Percentiles rank a stretch among this genome's conserved stretches.
Evolutionary conservation across 2,113 vertebrate genomes (phyloP).

Genomic region (Macquaria ambigua): DNA sequence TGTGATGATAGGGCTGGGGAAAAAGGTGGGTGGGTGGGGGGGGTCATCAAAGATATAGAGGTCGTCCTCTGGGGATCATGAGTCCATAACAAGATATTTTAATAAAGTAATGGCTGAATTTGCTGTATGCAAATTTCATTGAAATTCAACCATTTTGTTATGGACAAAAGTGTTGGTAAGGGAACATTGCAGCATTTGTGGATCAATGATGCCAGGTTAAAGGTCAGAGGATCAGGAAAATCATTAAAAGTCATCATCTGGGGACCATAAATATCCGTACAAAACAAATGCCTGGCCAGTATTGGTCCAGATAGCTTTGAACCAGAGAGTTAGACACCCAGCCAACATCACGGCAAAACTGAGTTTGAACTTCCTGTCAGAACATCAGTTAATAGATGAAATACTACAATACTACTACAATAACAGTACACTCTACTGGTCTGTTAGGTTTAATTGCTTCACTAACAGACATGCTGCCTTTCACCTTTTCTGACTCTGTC

Average conservation of each 20-base stretch:
- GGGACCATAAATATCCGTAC: too few relatives aligned
- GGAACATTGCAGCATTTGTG: background rate
- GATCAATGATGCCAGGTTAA: background rate
- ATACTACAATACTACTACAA: background rate
- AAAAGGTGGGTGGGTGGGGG: too few relatives aligned
- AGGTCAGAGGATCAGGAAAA: background rate
- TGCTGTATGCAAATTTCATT: background rate
- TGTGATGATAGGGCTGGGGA: too few relatives aligned
- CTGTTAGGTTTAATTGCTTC: slow-evolving; percentile 8
- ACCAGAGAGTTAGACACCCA: too few relatives aligned
- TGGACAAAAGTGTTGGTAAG: background rate
- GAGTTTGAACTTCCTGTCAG: background rate
- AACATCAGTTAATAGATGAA: slow-evolving; percentile 9
- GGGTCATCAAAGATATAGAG: too few relatives aligned
- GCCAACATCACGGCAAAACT: too few relatives aligned
- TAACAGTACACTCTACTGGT: background rate
- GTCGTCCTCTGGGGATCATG: background rate
- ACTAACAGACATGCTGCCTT: slow-evolving; percentile 13
- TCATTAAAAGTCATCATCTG: background rate
- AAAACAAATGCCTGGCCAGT: too few relatives aligned
- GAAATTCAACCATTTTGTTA: background rate
- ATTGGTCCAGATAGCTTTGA: too few relatives aligned
- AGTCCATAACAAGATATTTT: too few relatives aligned
- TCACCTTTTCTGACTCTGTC: slow-evolving; percentile 30
- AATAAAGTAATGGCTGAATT: too few relatives aligned